Evolutionary conservation across 2,113 vertebrate species (phyloP).

Genomic region (Ctenomys sociabilis): DNA sequence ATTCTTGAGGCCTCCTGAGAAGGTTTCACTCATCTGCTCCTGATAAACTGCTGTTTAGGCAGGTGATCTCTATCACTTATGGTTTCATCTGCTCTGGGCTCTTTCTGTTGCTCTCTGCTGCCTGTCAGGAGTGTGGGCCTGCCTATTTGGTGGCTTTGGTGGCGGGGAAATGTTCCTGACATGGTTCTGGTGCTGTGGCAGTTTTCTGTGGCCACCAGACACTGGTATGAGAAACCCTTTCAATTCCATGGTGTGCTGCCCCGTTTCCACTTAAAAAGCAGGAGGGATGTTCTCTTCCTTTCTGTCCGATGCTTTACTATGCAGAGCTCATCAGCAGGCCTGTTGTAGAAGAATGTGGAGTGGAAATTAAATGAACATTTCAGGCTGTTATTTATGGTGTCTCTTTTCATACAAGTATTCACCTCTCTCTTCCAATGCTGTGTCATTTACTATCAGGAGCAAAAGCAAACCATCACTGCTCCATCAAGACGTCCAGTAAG

Average conservation of each 20-base stretch:
- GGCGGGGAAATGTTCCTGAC: neutral
- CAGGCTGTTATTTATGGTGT: neutral
- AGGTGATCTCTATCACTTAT: constrained; percentile 55
- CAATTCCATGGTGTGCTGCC: rapidly evolving
- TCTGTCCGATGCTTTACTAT: neutral
- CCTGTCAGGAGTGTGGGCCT: neutral
- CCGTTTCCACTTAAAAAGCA: neutral
- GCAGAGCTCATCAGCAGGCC: too few species aligned
- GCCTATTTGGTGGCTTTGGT: neutral
- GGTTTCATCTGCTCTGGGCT: constrained; percentile 22
- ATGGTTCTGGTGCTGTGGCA: neutral
- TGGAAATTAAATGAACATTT: neutral
- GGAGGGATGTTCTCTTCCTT: neutral
- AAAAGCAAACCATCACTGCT: neutral
- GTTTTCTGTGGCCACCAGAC: neutral
- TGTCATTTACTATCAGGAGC: neutral
- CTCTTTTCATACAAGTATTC: neutral
- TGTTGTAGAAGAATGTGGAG: neutral
- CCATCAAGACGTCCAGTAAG: neutral
- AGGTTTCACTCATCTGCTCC: neutral
- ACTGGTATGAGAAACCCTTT: neutral
- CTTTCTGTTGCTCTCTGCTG: constrained; percentile 31
- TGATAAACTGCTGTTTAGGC: constrained; percentile 47
- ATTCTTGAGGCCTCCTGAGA: constrained; percentile 40
- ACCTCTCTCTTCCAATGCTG: neutral